Percentiles rank a stretch among this genome's conserved stretches.
phyloP scores from a whole-genome alignment of 2,888 invertebrate species.

The Lasioglossum pauxillum region DNA sequence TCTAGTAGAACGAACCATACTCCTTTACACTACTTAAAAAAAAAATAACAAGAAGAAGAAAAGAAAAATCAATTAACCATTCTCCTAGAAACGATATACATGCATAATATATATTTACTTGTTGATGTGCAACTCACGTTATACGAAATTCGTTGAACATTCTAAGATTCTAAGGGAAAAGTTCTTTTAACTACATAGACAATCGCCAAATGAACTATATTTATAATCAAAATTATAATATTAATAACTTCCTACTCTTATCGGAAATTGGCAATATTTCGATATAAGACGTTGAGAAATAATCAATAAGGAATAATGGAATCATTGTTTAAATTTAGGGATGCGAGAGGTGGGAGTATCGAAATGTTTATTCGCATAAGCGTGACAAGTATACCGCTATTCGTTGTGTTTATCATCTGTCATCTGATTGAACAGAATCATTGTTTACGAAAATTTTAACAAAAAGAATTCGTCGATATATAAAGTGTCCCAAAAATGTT shows the following conservation, averaged over 20 bases:
- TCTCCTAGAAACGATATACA: not conserved
- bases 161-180: slow-evolving; percentile 12
- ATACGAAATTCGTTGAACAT: slow-evolving; percentile 1
- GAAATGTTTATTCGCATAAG: not conserved
- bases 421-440: not conserved
- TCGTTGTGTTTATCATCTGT: not conserved
- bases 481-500: no score
- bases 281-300: not conserved
- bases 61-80: not conserved
- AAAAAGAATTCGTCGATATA: not conserved
- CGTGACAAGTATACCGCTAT: not conserved
- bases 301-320: not conserved
- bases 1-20: slow-evolving; percentile 48
- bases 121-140: slow-evolving; percentile 6
- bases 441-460: not conserved
- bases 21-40: slow-evolving; percentile 20
- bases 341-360: not conserved
- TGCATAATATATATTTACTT: not conserved
- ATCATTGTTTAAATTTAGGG: not conserved
- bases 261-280: slow-evolving; percentile 14
- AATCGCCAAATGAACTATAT: slow-evolving; percentile 23
- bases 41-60: not conserved
- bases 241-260: slow-evolving; percentile 5
- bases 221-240: slow-evolving; percentile 26
- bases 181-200: slow-evolving; percentile 19